Evolutionary conservation across 35 echinoderm and acorn worm genomes (phyloP).

Genomic region (Ptychodera flava): DNA sequence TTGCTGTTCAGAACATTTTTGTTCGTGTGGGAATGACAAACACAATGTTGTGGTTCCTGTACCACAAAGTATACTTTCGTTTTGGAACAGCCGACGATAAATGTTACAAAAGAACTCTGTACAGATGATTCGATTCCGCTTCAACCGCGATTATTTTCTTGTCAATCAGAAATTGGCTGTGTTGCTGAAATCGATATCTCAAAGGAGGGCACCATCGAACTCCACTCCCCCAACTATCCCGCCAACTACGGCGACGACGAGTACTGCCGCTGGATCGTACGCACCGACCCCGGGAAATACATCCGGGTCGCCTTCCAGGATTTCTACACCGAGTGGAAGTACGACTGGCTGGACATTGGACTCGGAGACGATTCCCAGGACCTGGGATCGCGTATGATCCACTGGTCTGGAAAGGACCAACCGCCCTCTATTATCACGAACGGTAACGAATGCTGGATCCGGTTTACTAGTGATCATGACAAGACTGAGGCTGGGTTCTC

Average conservation of each 20-base stretch:
- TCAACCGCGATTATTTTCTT: neutral
- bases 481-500: constrained; percentile 71
- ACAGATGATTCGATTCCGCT: too few species aligned
- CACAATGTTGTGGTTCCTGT: too few species aligned
- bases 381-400: constrained; percentile 48
- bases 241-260: constrained; percentile 84
- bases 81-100: too few species aligned
- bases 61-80: too few species aligned
- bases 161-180: neutral
- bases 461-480: constrained; percentile 57
- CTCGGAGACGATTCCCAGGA: constrained; percentile 48
- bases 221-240: constrained; percentile 65
- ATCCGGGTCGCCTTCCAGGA: constrained; percentile 51
- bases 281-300: constrained; percentile 47
- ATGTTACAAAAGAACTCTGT: too few species aligned
- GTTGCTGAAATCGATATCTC: constrained; percentile 21
- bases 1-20: too few species aligned
- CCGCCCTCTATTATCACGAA: constrained; percentile 63
- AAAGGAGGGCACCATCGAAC: constrained; percentile 29
- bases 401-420: constrained; percentile 35
- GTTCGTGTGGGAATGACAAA: too few species aligned
- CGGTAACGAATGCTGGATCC: constrained; percentile 59
- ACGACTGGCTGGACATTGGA: constrained; percentile 67
- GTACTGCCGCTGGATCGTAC: constrained; percentile 72
- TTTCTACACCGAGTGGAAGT: constrained; percentile 65